Evolutionary conservation across 1,140 invertebrate genomes (phyloP).

Genomic region (Eulimnadia texana): DNA sequence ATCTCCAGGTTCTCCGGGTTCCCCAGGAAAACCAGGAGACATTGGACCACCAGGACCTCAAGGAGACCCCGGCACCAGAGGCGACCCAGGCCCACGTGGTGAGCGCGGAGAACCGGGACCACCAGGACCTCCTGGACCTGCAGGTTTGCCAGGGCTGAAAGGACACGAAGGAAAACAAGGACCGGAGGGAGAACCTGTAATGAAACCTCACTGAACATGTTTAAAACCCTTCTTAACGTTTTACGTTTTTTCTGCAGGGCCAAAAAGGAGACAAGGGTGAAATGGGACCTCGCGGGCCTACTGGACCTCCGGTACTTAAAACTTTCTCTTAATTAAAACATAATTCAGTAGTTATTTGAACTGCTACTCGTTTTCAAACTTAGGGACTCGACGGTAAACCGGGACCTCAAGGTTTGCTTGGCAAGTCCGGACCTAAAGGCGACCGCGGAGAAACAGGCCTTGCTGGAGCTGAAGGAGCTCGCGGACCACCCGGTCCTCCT

Average conservation of each 20-base stretch:
- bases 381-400: constrained; percentile 21
- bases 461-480: constrained; percentile 29
- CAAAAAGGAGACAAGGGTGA: constrained; percentile 25
- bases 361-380: no score
- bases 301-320: constrained; percentile 23
- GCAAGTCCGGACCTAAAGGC: constrained; percentile 30
- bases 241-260: constrained; percentile 18
- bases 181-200: constrained; percentile 16
- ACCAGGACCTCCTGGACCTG: constrained; percentile 15
- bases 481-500: constrained; percentile 26
- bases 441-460: constrained; percentile 33
- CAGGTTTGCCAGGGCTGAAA: constrained; percentile 14
- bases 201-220: neutral
- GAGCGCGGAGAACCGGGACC: constrained; percentile 22
- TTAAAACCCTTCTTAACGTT: neutral
- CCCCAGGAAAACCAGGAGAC: constrained; percentile 9
- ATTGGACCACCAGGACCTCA: constrained; percentile 10
- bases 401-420: constrained; percentile 25
- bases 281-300: constrained; percentile 25
- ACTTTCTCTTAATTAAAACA: constrained; percentile 1
- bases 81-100: constrained; percentile 23
- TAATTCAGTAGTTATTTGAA: no score
- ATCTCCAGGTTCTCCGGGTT: constrained; percentile 1
- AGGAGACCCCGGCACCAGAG: constrained; percentile 7
- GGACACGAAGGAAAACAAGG: constrained; percentile 17